Percentiles rank a stretch among this genome's conserved stretches.
Conservation (phyloP, 1,140 invertebrate species). For the Bacillus rossius region DNA sequence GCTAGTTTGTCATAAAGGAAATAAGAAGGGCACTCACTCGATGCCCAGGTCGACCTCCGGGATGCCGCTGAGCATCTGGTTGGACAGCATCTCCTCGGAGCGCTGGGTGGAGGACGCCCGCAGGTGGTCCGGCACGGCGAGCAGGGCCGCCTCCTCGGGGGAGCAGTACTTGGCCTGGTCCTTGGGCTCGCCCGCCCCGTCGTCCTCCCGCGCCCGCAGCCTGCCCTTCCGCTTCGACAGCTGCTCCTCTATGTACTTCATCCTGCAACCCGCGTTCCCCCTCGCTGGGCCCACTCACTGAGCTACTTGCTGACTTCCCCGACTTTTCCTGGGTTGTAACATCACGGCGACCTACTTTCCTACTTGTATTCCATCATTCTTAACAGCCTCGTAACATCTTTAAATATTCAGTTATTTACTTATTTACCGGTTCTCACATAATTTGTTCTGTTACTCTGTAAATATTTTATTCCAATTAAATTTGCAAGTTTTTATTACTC, state of each 20-base stretch:
- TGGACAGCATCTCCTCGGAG: constrained; percentile 98
- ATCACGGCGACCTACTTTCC: no score
- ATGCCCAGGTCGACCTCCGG: constrained; percentile 99
- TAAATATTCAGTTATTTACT: no score
- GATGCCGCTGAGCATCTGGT: constrained; percentile 99
- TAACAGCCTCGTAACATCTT: no score
- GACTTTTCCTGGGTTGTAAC: no score
- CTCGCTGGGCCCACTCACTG: no score
- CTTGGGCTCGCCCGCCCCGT: constrained; percentile 25
- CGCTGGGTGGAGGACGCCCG: constrained; percentile 70
- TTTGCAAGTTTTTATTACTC: no score
- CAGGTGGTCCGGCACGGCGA: constrained; percentile 83
- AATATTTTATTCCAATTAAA: no score
- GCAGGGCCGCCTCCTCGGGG: constrained; percentile 80
- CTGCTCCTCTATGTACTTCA: constrained; percentile 96
- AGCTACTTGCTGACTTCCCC: no score
- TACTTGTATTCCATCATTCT: no score
- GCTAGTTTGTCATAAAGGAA: no score
- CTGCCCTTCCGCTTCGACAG: constrained; percentile 78
- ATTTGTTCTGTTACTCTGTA: no score
- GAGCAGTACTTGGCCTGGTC: constrained; percentile 65
- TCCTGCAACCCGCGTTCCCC: constrained; percentile 59
- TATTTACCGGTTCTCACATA: no score
- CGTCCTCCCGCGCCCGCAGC: constrained; percentile 34
- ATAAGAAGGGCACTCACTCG: constrained; percentile 75